Base-by-base conservation (phyloP, 2,888 invertebrate species). In the Cybosia mesomella region DNA sequence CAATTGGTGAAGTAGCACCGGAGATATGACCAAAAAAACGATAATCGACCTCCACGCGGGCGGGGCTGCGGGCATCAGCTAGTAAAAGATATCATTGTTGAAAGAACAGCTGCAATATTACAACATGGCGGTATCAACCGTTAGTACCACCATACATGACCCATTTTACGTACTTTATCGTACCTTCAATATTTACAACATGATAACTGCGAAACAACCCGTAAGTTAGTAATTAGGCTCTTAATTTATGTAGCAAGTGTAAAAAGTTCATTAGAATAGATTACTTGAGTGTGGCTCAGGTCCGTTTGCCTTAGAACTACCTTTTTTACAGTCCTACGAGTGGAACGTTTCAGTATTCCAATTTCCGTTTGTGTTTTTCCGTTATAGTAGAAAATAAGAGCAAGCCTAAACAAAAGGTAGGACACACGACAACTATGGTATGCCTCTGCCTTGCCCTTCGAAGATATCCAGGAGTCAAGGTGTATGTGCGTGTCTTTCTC, bases 111-210 rank as follows among this genome's bases (percentile, higher is more conserved):
- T 66, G 59, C 32, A 53, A 22, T 28, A 39, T 49, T 21, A 32
- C 43, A 28, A 49, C 21, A 11, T 58, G 28, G 32, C 24, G 32
- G 13, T 72, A 71, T 60, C 61, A 64, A 61, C 49, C 32, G 39
- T 58, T 59, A 57, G 53, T 36, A 21, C 34, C 60, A 55, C 49
- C 64, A 64, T 36, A 69, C 53, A 57, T 53, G 72, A 66, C 73
- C 69, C 43, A 72, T 72, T 75, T 77, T n/a, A 43, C 67, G 36
- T 58, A 22, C 36, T 70, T 79, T 78, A 78, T 76, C 73, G 65
- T 66, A 53, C 43, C 55, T 65, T 60, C 65, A 75, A 75, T 68
- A 73, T 57, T 76, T 58, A 64, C 68, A 70, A 61, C 62, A 28
- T 43, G 57, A 58, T 73, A 75, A 70, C 70, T 58, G 75, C 73